Base-by-base conservation (phyloP, 1,140 invertebrate species). In the Agrypnia vestita region DNA sequence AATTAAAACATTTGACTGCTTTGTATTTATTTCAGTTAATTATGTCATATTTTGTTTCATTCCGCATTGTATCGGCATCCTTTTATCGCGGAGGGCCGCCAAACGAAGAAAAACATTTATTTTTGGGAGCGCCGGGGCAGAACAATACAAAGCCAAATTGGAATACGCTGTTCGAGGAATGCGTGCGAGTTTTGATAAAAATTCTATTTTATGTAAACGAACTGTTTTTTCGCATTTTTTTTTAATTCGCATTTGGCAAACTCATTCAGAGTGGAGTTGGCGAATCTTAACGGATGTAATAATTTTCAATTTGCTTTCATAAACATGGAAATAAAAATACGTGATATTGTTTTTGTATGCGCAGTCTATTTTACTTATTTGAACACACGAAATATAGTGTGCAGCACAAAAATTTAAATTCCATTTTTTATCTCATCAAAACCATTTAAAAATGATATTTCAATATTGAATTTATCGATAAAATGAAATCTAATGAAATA, bases 91-190 rank as follows among this genome's bases (percentile, higher is more conserved):
- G 53, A 49, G 61, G 76, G 72, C 72, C 73, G 51, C 55, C 77
- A 82, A 80, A 79, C 56, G 64, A 82, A 82, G 77, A 59, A 82
- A 79, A 82, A 82, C 77, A 79, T 82, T 79, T 76, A 81, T 81
- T 81, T 78, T 77, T 21, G 75, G 35, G 19, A 49, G 56, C 72
- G 49, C 74, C 61, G 53, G 47, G 3, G 69, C 19, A 80, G 25
- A 25, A 53, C 19, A 35, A 55, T 19, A 55, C 53, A 49, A 76
- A 25, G 61, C 53, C 46, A 44, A 21, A 15, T 46, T n/a, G 25
- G 46, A 47, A 47, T 17, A n/a, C 53, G n/a, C 46, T 9, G 46
- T 71, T 17, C 47, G 15, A 19, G 17, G 7, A 44, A 3, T 71
- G 67, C n/a, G 67, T 71, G 67, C n/a, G 21, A 71, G 46, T n/a